Evolutionary conservation across 2,888 invertebrate genomes (phyloP).

Genomic region (Galerucella pusilla): DNA sequence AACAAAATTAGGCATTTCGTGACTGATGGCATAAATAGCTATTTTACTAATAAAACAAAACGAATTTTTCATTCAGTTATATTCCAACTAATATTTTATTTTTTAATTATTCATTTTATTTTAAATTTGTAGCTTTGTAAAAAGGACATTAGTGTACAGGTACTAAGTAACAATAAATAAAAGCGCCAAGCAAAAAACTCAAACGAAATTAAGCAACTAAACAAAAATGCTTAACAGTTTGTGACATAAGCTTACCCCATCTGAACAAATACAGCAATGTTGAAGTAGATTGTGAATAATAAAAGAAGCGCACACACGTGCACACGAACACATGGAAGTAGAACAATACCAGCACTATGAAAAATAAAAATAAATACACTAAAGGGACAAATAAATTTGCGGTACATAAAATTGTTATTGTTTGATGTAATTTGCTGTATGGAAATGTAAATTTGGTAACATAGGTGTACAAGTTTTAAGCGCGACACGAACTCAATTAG

Average conservation of each 20-base stretch:
- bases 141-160: no score
- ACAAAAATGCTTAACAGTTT: conserved; percentile 17
- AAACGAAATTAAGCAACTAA: conserved; percentile 2
- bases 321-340: conserved; percentile 55
- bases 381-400: conserved; percentile 1
- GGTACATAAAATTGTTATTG: background rate
- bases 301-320: conserved; percentile 55
- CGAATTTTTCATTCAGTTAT: no score
- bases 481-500: no score
- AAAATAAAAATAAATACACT: conserved; percentile 41
- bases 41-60: no score
- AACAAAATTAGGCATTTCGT: no score
- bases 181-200: conserved; percentile 2
- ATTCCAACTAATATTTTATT: no score
- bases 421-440: background rate
- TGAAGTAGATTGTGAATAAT: conserved; percentile 55
- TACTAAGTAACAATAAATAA: background rate
- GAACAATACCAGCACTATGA: conserved; percentile 47
- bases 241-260: conserved; percentile 48
- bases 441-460: no score
- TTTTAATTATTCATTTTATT: no score
- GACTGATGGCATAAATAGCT: no score
- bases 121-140: no score
- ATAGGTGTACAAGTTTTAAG: no score
- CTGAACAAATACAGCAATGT: conserved; percentile 53